Percentiles rank a stretch among this genome's conserved stretches.
phyloP scores from a whole-genome alignment of 2,113 vertebrate genomes.

The Mesocricetus auratus region DNA sequence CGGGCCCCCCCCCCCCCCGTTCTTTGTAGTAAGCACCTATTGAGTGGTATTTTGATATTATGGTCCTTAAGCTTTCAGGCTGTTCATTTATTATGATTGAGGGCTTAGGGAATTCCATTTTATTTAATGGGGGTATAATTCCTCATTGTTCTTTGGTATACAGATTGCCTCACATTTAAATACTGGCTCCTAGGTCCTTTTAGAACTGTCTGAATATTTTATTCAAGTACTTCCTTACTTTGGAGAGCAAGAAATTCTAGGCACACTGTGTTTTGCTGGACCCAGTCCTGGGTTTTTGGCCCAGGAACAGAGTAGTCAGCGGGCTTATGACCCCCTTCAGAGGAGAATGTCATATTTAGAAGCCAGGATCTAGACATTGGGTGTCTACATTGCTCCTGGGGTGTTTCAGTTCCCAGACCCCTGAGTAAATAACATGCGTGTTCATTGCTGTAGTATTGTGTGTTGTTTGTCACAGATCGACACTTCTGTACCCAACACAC shows the following conservation, averaged over 20 bases:
- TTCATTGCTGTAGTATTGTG: background rate
- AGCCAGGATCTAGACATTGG: background rate
- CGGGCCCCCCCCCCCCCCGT: too few species aligned
- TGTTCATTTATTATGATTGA: background rate
- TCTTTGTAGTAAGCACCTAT: background rate
- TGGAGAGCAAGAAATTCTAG: background rate
- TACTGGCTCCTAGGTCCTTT: background rate
- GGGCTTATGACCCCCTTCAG: background rate
- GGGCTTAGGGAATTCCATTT: background rate
- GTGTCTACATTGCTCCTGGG: background rate
- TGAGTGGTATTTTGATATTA: background rate
- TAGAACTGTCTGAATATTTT: background rate
- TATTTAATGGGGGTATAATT: background rate
- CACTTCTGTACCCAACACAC: background rate
- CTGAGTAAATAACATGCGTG: background rate
- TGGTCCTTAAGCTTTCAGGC: background rate
- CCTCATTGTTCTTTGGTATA: background rate
- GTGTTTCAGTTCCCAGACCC: background rate
- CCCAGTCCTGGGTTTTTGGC: background rate
- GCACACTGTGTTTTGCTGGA: background rate
- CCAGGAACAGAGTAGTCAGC: background rate
- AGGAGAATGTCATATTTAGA: constrained; percentile 8
- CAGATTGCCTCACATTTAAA: background rate
- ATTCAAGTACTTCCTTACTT: background rate
- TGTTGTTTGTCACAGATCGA: background rate